Percentiles rank a stretch among this genome's conserved stretches.
Conservation (phyloP, 1,140 invertebrate species). For the Drosophila prosaltans region DNA sequence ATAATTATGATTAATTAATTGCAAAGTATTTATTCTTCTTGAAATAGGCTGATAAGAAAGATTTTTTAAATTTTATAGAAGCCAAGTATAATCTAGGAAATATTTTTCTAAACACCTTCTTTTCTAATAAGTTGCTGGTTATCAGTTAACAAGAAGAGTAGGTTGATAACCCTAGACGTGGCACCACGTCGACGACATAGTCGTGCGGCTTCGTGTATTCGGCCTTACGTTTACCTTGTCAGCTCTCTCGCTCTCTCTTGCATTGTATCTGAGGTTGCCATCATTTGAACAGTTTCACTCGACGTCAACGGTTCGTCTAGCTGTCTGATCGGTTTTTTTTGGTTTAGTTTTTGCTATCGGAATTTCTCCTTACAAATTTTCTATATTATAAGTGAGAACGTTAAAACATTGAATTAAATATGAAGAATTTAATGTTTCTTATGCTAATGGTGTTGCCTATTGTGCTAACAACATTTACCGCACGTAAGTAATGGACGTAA, state of each 20-base stretch:
- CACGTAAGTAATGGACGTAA: conserved; percentile 84
- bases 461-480: conserved; percentile 85
- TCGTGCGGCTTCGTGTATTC: conserved; percentile 62
- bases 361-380: conserved; percentile 31
- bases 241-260: neutral
- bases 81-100: neutral
- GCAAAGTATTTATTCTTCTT: neutral
- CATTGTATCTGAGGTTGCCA: neutral
- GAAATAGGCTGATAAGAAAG: neutral
- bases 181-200: conserved; percentile 79
- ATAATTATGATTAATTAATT: no score
- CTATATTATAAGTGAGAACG: conserved; percentile 16
- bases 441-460: conserved; percentile 85
- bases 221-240: conserved; percentile 53
- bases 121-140: neutral
- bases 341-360: conserved; percentile 24
- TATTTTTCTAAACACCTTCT: neutral
- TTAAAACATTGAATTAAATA: conserved; percentile 62
- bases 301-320: conserved; percentile 43
- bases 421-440: conserved; percentile 85
- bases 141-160: neutral
- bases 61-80: neutral
- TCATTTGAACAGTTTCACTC: conserved; percentile 61
- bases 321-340: conserved; percentile 32
- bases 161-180: conserved; percentile 63